A percentile compares a stretch with the other conserved stretches of the same genome.
phyloP scores from a whole-genome alignment of 2,888 invertebrate genomes.

The Cryptocephalus primarius region DNA sequence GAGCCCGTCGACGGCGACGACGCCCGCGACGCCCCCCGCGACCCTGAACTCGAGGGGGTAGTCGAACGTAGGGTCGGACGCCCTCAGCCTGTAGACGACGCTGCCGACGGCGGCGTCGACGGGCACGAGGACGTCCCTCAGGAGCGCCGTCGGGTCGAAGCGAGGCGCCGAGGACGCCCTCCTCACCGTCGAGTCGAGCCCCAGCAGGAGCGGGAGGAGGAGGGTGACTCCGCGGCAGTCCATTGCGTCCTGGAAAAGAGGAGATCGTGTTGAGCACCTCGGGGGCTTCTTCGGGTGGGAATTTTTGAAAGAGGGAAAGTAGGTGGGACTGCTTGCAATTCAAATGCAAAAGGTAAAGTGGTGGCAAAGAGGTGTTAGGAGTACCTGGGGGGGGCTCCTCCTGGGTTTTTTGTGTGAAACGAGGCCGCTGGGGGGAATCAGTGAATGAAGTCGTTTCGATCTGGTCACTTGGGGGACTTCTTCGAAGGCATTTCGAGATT shows the following conservation, averaged over 20 bases:
- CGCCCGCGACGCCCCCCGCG: constrained; percentile 53
- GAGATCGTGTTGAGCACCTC: no score
- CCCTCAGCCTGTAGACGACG: constrained; percentile 72
- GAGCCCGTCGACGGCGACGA: constrained; percentile 63
- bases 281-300: no score
- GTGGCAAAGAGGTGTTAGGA: no score
- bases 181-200: background rate
- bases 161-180: constrained; percentile 53
- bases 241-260: constrained; percentile 14
- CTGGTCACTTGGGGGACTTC: no score
- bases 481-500: no score
- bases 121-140: constrained; percentile 73
- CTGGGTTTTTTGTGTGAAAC: no score
- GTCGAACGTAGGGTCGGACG: constrained; percentile 78
- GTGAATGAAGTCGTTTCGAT: no score
- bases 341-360: no score
- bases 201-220: constrained; percentile 1
- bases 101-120: constrained; percentile 74
- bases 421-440: no score
- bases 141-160: constrained; percentile 74
- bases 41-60: constrained; percentile 76
- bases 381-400: no score
- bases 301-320: no score
- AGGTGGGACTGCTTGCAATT: no score
- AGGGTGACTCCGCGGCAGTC: constrained; percentile 21